Percentiles rank a stretch among this genome's conserved stretches.
These are phyloP conservation scores for Chloebia gouldiae DNA, from an alignment of 2,113 vertebrate species.

Conservation along the genomic window DNA sequence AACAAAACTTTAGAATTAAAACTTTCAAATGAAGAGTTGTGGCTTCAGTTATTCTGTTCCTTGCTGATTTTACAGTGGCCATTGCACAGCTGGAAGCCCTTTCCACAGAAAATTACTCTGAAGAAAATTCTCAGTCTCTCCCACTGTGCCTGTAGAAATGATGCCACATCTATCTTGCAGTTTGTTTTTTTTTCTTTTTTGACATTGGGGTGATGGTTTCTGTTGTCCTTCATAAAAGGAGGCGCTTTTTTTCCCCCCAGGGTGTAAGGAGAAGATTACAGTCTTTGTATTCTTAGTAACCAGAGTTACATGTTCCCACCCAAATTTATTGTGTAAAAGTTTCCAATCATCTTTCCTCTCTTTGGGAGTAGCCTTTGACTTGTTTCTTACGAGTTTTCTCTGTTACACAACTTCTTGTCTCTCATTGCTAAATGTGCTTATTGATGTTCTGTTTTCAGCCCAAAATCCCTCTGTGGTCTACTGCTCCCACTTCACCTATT, in stretches of 20 bases:
- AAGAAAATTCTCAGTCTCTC: slow-evolving; percentile 20
- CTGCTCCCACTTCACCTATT: not conserved
- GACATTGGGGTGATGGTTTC: not conserved
- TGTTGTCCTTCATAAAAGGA: not conserved
- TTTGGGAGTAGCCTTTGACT: not conserved
- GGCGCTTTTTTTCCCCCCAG: not conserved
- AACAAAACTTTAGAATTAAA: not conserved
- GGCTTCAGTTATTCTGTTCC: not conserved
- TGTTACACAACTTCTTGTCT: not conserved
- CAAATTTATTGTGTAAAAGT: not conserved
- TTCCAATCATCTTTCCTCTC: not conserved
- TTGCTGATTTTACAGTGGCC: not conserved
- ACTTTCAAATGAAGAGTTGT: not conserved
- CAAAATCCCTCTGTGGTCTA: not conserved
- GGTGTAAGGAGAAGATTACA: not conserved
- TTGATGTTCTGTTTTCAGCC: not conserved
- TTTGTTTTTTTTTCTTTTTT: slow-evolving; percentile 1
- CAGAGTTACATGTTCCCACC: not conserved
- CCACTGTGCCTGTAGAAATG: slow-evolving; percentile 1
- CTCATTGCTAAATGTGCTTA: not conserved
- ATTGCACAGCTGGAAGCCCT: not conserved
- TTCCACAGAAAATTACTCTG: slow-evolving; percentile 37
- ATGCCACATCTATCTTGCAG: not conserved
- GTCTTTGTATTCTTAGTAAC: not conserved
- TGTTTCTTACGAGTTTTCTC: not conserved